Percentiles rank a stretch among this genome's conserved stretches.
phyloP scores from a whole-genome alignment of 2,888 invertebrate species.

The Incurvaria masculella region DNA sequence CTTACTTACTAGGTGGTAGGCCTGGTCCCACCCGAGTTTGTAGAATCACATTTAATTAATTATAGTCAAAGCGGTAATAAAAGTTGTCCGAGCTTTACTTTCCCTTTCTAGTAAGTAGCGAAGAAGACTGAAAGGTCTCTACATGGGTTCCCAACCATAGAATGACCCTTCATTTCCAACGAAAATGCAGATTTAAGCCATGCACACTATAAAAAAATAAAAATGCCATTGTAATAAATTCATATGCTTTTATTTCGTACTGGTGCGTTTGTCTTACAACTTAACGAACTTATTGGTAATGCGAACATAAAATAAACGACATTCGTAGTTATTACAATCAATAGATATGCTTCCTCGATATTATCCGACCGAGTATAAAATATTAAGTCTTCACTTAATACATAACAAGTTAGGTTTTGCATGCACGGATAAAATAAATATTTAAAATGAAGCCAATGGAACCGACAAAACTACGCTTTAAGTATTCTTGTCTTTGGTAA shows the following conservation, averaged over 20 bases:
- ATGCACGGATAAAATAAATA: slow-evolving; percentile 8
- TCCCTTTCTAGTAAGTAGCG: too few species aligned
- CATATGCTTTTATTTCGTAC: slow-evolving; percentile 57
- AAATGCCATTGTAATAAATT: slow-evolving; percentile 46
- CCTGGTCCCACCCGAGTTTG: too few species aligned
- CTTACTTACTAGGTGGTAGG: too few species aligned
- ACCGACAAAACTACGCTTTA: slow-evolving; percentile 12
- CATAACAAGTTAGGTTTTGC: slow-evolving; percentile 15
- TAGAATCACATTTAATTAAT: too few species aligned
- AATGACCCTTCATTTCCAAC: too few species aligned
- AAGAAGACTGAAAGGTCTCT: too few species aligned
- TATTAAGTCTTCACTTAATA: slow-evolving; percentile 28
- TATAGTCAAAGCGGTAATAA: too few species aligned
- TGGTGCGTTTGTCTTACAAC: slow-evolving; percentile 52
- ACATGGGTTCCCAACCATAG: too few species aligned
- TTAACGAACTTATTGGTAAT: slow-evolving; percentile 20
- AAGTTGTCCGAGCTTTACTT: too few species aligned
- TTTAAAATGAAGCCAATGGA: slow-evolving; percentile 23
- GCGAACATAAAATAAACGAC: slow-evolving; percentile 40
- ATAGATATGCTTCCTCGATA: slow-evolving; percentile 36
- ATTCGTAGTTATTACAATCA: slow-evolving; percentile 32
- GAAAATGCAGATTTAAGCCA: too few species aligned
- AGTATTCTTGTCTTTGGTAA: slow-evolving; percentile 8
- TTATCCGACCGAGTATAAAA: slow-evolving; percentile 40
- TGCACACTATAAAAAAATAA: too few species aligned